Evolutionary conservation across 2,888 invertebrate species (phyloP), one percentile per base, ranked within the genome.

Genomic region (Platycnemis pennipes): DNA sequence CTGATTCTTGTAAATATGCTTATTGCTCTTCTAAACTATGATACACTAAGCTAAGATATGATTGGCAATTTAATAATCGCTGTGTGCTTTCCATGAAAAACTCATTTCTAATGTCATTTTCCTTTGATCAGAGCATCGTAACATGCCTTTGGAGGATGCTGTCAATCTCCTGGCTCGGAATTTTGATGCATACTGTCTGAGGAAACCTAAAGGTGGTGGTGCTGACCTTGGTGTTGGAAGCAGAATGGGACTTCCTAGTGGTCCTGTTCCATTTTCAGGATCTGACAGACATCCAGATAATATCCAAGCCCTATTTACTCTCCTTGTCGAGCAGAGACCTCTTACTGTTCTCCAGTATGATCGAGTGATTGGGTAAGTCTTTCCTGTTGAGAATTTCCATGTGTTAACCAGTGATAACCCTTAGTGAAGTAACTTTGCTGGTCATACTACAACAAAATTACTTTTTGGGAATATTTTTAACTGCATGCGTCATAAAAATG

Each of bases 101-200:
- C n/a, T n/a, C n/a, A n/a, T n/a, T n/a, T n/a, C n/a, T n/a, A n/a
- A 53, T 16, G 2, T 44, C 49, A 77, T 89, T 94, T 94, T 94
- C 94, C 94, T 94, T 95, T 95, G 95, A 96, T 95, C 97, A 98
- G 99, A 99, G 96, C 99, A 99, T 96, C 98, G 99, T 95, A 99
- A 99, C 96, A 99, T 99, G 99, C 99, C 99, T 0, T 96, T 99
- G 77, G 99, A 99, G 94, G 99, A 99, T 96, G 99, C 99, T 0
- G 97, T 99, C 94, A 97, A 97, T 95, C 97, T 99, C 95, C 97
- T 99, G 53, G 97, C 97, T 16, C 97, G 98, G 0, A 98, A 98
- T 95, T 98, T 98, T 96, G 97, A 97, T 46, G 97, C 96, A 95
- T 98, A 98, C 96, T 91, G 95, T 94, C 94, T 49, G 56, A 53